Percentiles rank a stretch among this genome's conserved stretches.
These are phyloP conservation scores for Synanthedon formicaeformis DNA, from an alignment of 2,888 invertebrate genomes.

Conservation along the genomic window DNA sequence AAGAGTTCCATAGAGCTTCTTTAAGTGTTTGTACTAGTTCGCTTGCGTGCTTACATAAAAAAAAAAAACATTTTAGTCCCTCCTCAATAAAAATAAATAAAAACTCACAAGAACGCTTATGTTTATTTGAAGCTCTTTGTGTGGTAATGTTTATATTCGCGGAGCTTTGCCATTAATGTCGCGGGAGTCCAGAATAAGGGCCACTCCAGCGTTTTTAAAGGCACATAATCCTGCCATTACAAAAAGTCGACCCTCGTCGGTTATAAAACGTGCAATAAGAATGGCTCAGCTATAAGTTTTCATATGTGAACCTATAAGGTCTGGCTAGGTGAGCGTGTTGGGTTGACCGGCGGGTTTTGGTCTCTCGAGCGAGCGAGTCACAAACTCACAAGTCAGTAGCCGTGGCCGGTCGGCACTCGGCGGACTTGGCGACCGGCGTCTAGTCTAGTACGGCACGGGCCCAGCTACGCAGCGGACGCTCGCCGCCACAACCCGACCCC, in stretches of 20 bases:
- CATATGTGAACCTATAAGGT: slow-evolving; percentile 3
- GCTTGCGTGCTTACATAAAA: too few species aligned
- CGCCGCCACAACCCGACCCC: slow-evolving; percentile 14
- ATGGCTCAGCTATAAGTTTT: slow-evolving; percentile 18
- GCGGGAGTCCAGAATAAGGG: slow-evolving; percentile 6
- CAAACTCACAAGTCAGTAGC: slow-evolving; percentile 36
- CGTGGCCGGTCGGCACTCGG: slow-evolving; percentile 28
- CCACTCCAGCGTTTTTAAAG: slow-evolving; percentile 38
- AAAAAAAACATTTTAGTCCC: too few species aligned
- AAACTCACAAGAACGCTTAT: background rate
- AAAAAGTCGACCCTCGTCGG: slow-evolving; percentile 36
- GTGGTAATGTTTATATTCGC: background rate
- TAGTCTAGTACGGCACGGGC: slow-evolving; percentile 54
- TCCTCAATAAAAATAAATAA: background rate
- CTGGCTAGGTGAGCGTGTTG: background rate
- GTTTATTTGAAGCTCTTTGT: background rate
- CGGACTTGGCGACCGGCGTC: background rate
- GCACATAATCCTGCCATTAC: slow-evolving; percentile 36
- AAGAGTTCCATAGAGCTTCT: too few species aligned
- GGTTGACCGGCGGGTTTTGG: slow-evolving; percentile 18
- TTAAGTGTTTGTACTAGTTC: too few species aligned
- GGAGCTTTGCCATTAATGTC: background rate
- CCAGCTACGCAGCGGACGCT: slow-evolving; percentile 50
- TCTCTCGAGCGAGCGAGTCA: too few species aligned
- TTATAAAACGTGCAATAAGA: slow-evolving; percentile 51